These are phyloP conservation scores for Dendrolimus pini DNA, from an alignment of 2,888 invertebrate species.

Conservation along the genomic window DNA sequence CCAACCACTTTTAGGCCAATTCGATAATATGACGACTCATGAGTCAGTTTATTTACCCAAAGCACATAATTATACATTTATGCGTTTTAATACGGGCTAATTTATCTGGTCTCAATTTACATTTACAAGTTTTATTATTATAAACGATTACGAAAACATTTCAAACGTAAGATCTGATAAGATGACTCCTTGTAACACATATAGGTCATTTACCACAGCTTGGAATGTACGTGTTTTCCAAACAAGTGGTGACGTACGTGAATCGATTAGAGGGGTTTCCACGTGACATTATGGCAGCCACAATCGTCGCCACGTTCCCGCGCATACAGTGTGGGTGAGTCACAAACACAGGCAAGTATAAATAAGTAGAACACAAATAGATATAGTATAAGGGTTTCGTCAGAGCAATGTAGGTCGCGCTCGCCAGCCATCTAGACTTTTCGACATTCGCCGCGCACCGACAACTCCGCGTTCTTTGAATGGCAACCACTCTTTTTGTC, in stretches of 20 bases:
- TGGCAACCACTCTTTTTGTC: conserved; percentile 35
- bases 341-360: conserved; percentile 23
- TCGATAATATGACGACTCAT: conserved; percentile 28
- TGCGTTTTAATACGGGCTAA: background rate
- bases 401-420: conserved; percentile 50
- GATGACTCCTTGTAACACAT: background rate
- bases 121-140: background rate
- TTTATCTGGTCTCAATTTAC: background rate
- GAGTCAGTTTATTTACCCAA: conserved; percentile 8
- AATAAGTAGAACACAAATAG: conserved; percentile 30
- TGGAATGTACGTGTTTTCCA: background rate
- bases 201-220: background rate
- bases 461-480: conserved; percentile 30
- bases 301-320: background rate
- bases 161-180: background rate
- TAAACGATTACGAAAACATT: background rate
- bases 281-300: background rate
- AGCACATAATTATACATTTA: background rate
- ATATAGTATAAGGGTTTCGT: conserved; percentile 42
- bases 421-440: conserved; percentile 44
- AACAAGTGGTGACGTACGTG: background rate
- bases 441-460: conserved; percentile 38
- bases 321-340: conserved; percentile 16
- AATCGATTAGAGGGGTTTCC: background rate
- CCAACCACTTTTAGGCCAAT: conserved; percentile 37